Evolutionary conservation across 2,888 invertebrate species (phyloP).

Genomic region (Rhagium mordax): DNA sequence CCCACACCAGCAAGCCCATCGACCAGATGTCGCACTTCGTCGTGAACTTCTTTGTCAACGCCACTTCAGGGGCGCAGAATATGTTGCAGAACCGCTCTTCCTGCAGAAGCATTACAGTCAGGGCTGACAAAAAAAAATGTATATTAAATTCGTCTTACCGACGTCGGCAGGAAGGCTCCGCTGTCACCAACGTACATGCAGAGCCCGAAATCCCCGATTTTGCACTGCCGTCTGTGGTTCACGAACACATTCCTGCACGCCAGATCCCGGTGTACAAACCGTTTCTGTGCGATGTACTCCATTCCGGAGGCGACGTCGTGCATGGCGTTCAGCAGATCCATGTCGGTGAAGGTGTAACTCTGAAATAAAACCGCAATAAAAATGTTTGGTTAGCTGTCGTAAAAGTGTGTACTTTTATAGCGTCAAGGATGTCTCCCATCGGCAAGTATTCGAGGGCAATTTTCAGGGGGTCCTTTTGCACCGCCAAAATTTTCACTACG

Average conservation of each 20-base stretch:
- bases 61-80: no score
- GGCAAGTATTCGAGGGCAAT: background rate
- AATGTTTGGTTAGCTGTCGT: background rate
- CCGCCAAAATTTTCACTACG: conserved; percentile 10
- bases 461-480: background rate
- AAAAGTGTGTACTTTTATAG: background rate
- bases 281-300: conserved; percentile 12
- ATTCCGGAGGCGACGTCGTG: conserved; percentile 1
- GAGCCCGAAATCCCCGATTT: conserved; percentile 7
- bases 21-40: no score
- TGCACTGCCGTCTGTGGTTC: background rate
- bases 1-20: no score
- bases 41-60: no score
- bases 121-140: no score
- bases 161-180: no score
- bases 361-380: background rate
- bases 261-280: background rate
- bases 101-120: no score
- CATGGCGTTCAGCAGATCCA: background rate
- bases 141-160: no score
- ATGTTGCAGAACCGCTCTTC: no score
- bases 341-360: background rate
- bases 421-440: background rate
- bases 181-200: background rate
- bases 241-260: background rate